These are phyloP conservation scores for Papilio polytes DNA, from an alignment of 1,140 invertebrate genomes.

Conservation along the genomic window DNA sequence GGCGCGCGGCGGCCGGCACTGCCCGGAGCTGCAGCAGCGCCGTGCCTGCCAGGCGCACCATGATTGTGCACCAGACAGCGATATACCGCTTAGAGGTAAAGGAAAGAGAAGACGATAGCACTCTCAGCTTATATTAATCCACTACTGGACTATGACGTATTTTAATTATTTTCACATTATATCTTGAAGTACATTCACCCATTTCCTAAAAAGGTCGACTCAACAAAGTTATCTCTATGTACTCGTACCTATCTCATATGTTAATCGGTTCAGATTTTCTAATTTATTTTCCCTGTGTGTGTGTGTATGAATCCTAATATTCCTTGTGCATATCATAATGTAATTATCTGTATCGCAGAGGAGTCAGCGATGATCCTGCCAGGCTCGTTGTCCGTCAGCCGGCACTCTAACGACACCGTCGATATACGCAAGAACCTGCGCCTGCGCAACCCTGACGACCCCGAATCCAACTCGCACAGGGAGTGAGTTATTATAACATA, in stretches of 20 bases:
- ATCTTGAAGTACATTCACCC: too few species aligned
- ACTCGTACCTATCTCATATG: too few species aligned
- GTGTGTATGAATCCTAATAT: background rate
- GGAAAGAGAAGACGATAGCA: background rate
- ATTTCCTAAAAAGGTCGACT: too few species aligned
- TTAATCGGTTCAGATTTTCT: too few species aligned
- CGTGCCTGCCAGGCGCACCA: slow-evolving; percentile 89
- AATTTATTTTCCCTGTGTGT: too few species aligned
- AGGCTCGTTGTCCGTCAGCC: slow-evolving; percentile 87
- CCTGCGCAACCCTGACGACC: slow-evolving; percentile 88
- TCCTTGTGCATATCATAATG: background rate
- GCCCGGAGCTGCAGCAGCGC: slow-evolving; percentile 89
- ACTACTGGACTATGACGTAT: background rate
- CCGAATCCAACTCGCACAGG: slow-evolving; percentile 89
- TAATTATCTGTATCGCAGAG: slow-evolving; percentile 52
- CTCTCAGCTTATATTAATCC: background rate
- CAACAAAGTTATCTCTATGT: too few species aligned
- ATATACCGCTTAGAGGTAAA: slow-evolving; percentile 89
- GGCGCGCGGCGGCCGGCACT: slow-evolving; percentile 90
- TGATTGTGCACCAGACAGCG: slow-evolving; percentile 87
- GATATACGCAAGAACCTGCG: slow-evolving; percentile 91
- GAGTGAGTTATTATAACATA: slow-evolving; percentile 86
- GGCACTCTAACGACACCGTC: slow-evolving; percentile 88
- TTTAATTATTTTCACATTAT: background rate
- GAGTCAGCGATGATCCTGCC: slow-evolving; percentile 93